Evolutionary conservation across 2,888 invertebrate genomes (phyloP).

Genomic region (Bugula neritina): DNA sequence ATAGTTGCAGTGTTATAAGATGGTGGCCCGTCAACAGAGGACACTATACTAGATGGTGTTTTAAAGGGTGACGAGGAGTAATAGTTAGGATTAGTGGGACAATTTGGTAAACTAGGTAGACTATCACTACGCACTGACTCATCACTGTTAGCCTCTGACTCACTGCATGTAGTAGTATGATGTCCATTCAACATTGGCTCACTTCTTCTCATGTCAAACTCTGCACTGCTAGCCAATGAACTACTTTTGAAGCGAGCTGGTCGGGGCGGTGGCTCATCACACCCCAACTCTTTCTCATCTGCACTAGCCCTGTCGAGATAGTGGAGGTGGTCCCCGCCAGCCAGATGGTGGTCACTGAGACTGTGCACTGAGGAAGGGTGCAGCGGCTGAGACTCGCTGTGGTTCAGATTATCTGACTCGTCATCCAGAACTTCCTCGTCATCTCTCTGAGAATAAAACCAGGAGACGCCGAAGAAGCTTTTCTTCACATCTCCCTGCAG

Average conservation of each 20-base stretch:
- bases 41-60: slow-evolving; percentile 13
- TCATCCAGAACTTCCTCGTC: neutral
- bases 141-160: neutral
- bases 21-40: neutral
- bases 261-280: neutral
- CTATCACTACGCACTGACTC: neutral
- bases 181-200: neutral
- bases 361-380: slow-evolving; percentile 10
- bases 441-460: slow-evolving; percentile 13
- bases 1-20: slow-evolving; percentile 15
- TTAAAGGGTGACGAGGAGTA: neutral
- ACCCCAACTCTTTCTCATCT: neutral
- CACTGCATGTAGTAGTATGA: neutral
- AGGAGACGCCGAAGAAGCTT: slow-evolving; percentile 19
- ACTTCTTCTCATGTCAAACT: neutral
- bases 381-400: slow-evolving; percentile 4
- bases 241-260: neutral
- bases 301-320: neutral
- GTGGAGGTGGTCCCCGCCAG: neutral
- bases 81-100: neutral
- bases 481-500: slow-evolving; percentile 50
- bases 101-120: neutral
- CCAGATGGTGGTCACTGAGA: neutral
- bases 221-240: neutral
- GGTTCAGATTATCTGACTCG: neutral